Conservation (phyloP, 1,140 invertebrate genomes). For the Coboldia fuscipes region DNA sequence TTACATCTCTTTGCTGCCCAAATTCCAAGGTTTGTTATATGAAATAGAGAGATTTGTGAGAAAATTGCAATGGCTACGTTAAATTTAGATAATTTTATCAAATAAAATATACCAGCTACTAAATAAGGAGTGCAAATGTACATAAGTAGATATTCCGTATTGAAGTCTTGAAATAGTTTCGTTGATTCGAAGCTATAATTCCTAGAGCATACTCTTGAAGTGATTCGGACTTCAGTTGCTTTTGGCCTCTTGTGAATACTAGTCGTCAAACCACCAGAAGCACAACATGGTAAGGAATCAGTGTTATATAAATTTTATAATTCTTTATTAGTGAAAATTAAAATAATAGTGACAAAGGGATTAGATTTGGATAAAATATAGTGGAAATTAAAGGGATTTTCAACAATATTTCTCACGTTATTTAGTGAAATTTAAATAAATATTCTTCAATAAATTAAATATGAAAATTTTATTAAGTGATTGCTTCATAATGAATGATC, state of each 20-base stretch:
- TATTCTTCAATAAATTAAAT: not conserved
- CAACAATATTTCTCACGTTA: not conserved
- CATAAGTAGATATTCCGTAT: not conserved
- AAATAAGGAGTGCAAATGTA: slow-evolving; percentile 4
- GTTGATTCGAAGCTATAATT: not conserved
- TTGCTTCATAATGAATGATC: too few relatives aligned
- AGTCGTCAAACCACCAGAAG: slow-evolving; percentile 14
- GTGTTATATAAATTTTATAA: too few relatives aligned
- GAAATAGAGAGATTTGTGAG: too few relatives aligned
- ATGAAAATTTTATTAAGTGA: too few relatives aligned
- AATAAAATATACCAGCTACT: slow-evolving; percentile 3
- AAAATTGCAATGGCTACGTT: too few relatives aligned
- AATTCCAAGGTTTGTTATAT: too few relatives aligned
- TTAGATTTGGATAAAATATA: too few relatives aligned
- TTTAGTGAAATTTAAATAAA: not conserved
- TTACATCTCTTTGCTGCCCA: too few relatives aligned
- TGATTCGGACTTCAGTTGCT: slow-evolving; percentile 14
- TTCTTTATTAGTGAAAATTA: not conserved
- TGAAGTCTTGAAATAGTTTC: not conserved
- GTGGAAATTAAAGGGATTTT: not conserved
- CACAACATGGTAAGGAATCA: slow-evolving; percentile 22
- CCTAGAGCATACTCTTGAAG: too few relatives aligned
- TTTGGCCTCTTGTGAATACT: slow-evolving; percentile 21
- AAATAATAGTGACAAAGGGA: not conserved
- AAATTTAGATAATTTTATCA: slow-evolving; percentile 2